A percentile compares a stretch with the other conserved stretches of the same genome.
These are phyloP conservation scores for Isotomurus palustris DNA, from an alignment of 2,888 invertebrate species.

Conservation along the genomic window DNA sequence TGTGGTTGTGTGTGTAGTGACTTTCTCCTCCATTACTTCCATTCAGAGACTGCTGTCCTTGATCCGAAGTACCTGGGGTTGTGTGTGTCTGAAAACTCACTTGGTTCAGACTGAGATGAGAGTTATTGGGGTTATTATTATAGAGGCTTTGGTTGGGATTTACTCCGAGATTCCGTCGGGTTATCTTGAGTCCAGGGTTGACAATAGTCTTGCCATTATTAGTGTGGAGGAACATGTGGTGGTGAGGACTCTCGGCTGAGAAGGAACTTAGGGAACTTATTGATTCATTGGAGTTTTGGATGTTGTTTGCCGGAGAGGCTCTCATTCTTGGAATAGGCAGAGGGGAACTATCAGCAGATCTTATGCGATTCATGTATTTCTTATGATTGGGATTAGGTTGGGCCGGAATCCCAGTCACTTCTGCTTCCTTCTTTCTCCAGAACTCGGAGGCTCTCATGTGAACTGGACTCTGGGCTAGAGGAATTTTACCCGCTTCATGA, in stretches of 20 bases:
- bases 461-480: constrained; percentile 37
- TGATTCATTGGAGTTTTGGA: constrained; percentile 40
- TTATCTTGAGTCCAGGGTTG: not conserved
- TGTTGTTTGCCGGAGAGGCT: constrained; percentile 23
- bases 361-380: constrained; percentile 36
- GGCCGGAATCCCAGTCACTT: constrained; percentile 26
- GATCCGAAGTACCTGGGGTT: not conserved
- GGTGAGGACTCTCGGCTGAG: constrained; percentile 40
- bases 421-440: constrained; percentile 47
- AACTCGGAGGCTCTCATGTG: constrained; percentile 46
- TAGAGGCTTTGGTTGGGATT: too few relatives aligned
- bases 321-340: constrained; percentile 37
- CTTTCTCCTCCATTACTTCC: too few relatives aligned
- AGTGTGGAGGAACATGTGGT: constrained; percentile 8
- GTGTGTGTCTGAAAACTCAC: not conserved
- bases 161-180: too few relatives aligned
- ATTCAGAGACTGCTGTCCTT: too few relatives aligned
- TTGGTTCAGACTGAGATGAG: too few relatives aligned
- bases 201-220: not conserved
- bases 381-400: constrained; percentile 22
- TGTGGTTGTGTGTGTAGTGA: too few relatives aligned
- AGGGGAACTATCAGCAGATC: constrained; percentile 44
- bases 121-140: too few relatives aligned
- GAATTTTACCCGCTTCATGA: constrained; percentile 29
- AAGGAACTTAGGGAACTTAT: constrained; percentile 43